Evolutionary conservation across 2,797 vertebrate species (phyloP).

Genomic region (Typhlichthys subterraneus): DNA sequence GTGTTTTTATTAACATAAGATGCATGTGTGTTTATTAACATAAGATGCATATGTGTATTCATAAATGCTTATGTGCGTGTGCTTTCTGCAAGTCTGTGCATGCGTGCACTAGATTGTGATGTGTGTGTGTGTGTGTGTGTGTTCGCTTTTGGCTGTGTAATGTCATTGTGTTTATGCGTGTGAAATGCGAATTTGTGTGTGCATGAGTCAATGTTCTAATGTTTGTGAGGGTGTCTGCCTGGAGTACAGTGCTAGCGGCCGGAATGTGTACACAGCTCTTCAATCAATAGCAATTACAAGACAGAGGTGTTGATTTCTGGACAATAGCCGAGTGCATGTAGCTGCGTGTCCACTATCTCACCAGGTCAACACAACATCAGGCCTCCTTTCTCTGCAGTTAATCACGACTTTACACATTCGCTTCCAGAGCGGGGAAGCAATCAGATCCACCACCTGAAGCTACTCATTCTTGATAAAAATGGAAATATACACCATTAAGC

Average conservation of each 20-base stretch:
- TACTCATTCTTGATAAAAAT: slow-evolving; percentile 11
- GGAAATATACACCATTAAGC: too few species aligned
- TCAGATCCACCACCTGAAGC: slow-evolving; percentile 24
- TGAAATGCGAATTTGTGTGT: not conserved
- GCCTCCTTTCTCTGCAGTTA: slow-evolving; percentile 29
- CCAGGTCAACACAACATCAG: slow-evolving; percentile 21
- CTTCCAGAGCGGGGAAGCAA: slow-evolving; percentile 36
- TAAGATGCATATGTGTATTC: not conserved
- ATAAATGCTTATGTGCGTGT: not conserved
- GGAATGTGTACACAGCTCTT: slow-evolving; percentile 23
- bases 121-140: not conserved
- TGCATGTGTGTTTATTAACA: not conserved
- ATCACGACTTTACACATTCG: slow-evolving; percentile 35
- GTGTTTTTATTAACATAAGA: not conserved
- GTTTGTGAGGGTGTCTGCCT: not conserved
- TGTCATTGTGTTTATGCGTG: not conserved
- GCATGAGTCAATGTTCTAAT: not conserved
- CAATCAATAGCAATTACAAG: slow-evolving; percentile 70
- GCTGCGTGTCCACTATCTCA: slow-evolving; percentile 38
- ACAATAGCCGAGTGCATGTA: slow-evolving; percentile 22
- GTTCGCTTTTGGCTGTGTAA: not conserved
- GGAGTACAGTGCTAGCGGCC: not conserved
- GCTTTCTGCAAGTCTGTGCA: not conserved
- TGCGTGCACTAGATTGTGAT: not conserved
- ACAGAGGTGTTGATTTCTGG: slow-evolving; percentile 42